Percentiles rank a stretch among this genome's conserved stretches.
phyloP scores from a whole-genome alignment of 2,113 vertebrate genomes.

The Cavia porcellus region DNA sequence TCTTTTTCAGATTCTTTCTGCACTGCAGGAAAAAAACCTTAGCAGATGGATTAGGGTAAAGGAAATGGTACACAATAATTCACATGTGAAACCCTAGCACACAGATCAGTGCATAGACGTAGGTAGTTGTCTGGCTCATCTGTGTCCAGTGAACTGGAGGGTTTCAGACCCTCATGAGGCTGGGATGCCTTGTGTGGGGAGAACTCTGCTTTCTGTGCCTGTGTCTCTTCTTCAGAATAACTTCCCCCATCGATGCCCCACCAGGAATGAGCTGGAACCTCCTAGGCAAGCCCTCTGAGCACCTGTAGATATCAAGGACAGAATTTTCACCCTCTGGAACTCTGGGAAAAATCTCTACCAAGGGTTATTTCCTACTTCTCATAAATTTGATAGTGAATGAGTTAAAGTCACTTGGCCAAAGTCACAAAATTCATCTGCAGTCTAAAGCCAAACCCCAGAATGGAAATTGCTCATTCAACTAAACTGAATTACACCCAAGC shows the following conservation, averaged over 20 bases:
- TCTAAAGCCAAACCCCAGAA: slow-evolving; percentile 42
- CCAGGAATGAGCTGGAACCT: neutral
- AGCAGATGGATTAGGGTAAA: slow-evolving; percentile 74
- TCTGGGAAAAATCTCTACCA: neutral
- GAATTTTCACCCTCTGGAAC: slow-evolving; percentile 32
- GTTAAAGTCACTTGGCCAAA: neutral
- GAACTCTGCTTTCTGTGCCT: slow-evolving; percentile 14
- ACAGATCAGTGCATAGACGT: slow-evolving; percentile 65
- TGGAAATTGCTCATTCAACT: slow-evolving; percentile 36
- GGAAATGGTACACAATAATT: slow-evolving; percentile 74
- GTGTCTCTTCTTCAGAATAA: neutral
- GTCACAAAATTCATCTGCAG: neutral
- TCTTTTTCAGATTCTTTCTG: slow-evolving; percentile 77
- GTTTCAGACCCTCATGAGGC: slow-evolving; percentile 35
- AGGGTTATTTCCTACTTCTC: neutral
- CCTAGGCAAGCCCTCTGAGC: neutral
- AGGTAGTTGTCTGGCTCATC: slow-evolving; percentile 47
- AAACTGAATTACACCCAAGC: slow-evolving; percentile 27
- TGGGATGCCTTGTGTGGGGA: slow-evolving; percentile 7
- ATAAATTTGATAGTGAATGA: neutral
- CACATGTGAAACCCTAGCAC: slow-evolving; percentile 65
- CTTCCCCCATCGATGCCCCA: neutral
- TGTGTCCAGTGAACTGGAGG: slow-evolving; percentile 44
- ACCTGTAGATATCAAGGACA: neutral
- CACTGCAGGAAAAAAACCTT: slow-evolving; percentile 70